Base-by-base conservation (phyloP, 2,888 invertebrate genomes). In the Leucania comma region DNA sequence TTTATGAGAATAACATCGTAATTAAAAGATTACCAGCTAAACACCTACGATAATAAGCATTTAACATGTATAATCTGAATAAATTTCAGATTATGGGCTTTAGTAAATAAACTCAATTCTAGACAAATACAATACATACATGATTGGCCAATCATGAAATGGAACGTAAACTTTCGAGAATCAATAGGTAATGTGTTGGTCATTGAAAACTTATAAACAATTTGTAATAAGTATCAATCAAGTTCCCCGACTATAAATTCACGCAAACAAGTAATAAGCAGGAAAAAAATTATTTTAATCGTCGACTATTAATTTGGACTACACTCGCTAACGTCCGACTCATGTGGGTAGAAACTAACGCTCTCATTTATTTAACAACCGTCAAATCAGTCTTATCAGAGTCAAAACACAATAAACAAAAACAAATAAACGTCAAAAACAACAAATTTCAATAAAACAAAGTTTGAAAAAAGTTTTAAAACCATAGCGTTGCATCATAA, bases 401-500 rank as follows among this genome's bases (percentile, higher is more conserved):
- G 32, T 32, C 48, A 60, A 54, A 51, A 63, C 24, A 75, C 14
- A 46, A 62, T 22, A 32, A 42, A 48, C 24, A 54, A 38, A 38
- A 51, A 29, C 8, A 68, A 51, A 46, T 1, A 17, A 24, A 35
- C 6, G 3, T 26, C 1, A 61, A 59, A 69, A 38, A 29, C 0
- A 24, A 17, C 1, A 20, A 1, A 0, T 6, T 8, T 24, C 2
- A 8, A 17, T 26, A 54, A 74, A 48, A 38, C 35, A 54, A 63
- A 32, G 3, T 26, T 38, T 0, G 1, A 8, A 54, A 38, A 60
- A 63, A 24, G 22, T 75, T 74, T 54, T 3, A 12, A 62, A 66
- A 67, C 35, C 42, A 62, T 77, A 42, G 75, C 78, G 26, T 54
- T 63, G 78, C 65, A 81, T 42, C 29, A 53, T 64, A 48, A 17